Evolutionary conservation across 2,113 vertebrate species (phyloP).

Genomic region (Cyanistes caeruleus): DNA sequence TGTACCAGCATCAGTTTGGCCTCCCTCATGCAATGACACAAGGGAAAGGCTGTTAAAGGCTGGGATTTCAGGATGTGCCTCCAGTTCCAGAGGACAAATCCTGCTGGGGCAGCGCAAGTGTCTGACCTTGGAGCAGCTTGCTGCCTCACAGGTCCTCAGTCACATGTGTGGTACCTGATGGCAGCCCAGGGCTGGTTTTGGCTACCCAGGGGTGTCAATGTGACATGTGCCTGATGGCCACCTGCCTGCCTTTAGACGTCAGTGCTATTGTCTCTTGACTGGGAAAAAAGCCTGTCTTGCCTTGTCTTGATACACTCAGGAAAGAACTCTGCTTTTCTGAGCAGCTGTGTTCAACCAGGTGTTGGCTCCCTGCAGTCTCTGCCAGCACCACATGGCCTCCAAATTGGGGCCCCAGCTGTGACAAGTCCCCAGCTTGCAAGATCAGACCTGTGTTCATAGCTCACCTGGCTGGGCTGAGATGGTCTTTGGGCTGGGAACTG

Average conservation of each 20-base stretch:
- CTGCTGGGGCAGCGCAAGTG: not conserved
- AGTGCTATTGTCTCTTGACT: not conserved
- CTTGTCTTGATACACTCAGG: not conserved
- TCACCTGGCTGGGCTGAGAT: not conserved
- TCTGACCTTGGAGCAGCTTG: not conserved
- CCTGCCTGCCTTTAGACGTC: not conserved
- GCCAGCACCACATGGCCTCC: not conserved
- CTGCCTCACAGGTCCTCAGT: not conserved
- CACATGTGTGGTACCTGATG: not conserved
- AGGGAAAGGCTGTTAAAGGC: not conserved
- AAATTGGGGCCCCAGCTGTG: not conserved
- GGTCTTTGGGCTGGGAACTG: not conserved
- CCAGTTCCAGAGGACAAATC: rapidly evolving
- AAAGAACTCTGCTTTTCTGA: not conserved
- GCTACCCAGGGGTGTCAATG: not conserved
- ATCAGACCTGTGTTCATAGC: not conserved
- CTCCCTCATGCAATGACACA: not conserved
- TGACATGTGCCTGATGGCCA: not conserved
- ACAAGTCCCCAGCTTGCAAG: not conserved
- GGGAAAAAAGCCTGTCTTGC: not conserved
- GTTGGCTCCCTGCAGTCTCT: not conserved
- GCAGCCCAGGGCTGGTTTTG: not conserved
- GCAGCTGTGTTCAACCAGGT: not conserved
- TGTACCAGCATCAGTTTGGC: not conserved
- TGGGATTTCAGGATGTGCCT: not conserved